phyloP scores from a whole-genome alignment of 1,140 invertebrate species.

The Drosophila micromelanica region DNA sequence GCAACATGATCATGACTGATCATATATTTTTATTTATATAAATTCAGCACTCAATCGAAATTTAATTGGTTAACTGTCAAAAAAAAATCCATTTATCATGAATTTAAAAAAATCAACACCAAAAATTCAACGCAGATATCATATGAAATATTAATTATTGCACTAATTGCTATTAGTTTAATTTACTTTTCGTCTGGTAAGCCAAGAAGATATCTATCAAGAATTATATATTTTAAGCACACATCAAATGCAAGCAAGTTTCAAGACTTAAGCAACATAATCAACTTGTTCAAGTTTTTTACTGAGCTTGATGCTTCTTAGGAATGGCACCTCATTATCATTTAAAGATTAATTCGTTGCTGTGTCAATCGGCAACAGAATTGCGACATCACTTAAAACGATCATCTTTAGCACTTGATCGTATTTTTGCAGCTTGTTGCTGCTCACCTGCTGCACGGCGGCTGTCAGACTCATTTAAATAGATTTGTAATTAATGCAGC shows the following conservation, averaged over 20 bases:
- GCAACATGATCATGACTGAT: neutral
- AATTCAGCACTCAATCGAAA: neutral
- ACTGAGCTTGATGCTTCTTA: slow-evolving; percentile 5
- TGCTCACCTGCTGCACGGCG: slow-evolving; percentile 39
- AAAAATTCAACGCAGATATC: neutral
- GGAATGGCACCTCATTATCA: slow-evolving; percentile 15
- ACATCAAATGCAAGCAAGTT: slow-evolving; percentile 5
- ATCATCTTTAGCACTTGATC: slow-evolving; percentile 38
- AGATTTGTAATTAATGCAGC: slow-evolving; percentile 74
- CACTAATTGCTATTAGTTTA: neutral
- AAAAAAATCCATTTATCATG: neutral
- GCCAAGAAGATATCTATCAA: neutral
- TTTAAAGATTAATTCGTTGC: slow-evolving; percentile 16
- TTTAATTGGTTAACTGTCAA: neutral
- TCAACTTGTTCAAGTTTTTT: slow-evolving; percentile 15
- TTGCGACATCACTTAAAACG: slow-evolving; percentile 38
- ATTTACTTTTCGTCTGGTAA: neutral
- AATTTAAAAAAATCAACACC: neutral
- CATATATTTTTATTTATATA: neutral
- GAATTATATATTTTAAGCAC: neutral
- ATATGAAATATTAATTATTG: neutral
- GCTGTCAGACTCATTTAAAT: slow-evolving; percentile 65
- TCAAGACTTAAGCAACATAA: neutral
- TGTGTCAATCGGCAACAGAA: slow-evolving; percentile 7
- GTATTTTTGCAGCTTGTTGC: slow-evolving; percentile 6